Conservation (phyloP, 2,888 invertebrate species). For the Aromia moschata region DNA sequence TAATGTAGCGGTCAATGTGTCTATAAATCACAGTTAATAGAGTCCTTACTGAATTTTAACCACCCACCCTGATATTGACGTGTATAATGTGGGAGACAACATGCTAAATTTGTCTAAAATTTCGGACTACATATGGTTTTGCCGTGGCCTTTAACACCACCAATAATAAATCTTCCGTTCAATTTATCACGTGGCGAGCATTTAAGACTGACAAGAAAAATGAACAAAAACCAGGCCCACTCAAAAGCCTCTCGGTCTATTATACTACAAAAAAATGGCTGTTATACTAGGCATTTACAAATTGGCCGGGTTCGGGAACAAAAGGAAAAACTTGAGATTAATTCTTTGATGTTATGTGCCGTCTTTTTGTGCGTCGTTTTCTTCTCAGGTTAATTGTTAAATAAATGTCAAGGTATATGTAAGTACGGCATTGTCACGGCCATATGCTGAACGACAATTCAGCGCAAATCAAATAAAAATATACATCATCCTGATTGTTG, state of each 20-base stretch:
- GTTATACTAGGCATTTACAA: constrained; percentile 21
- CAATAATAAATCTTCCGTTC: constrained; percentile 24
- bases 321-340: constrained; percentile 8
- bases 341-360: constrained; percentile 1
- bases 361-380: neutral
- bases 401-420: neutral
- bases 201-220: constrained; percentile 27
- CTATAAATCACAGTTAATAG: no score
- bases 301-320: constrained; percentile 15
- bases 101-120: constrained; percentile 21
- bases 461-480: neutral
- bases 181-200: constrained; percentile 24
- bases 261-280: constrained; percentile 17
- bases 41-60: no score
- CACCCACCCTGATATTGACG: no score
- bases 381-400: neutral
- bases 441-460: neutral
- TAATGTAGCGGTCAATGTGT: no score
- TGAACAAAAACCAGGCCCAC: constrained; percentile 26
- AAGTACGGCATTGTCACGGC: neutral
- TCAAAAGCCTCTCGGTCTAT: constrained; percentile 20
- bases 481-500: no score
- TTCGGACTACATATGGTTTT: constrained; percentile 15
- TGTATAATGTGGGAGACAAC: neutral
- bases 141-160: constrained; percentile 22